Evolutionary conservation across 2,797 vertebrate species (phyloP).

Genomic region (Caiman crocodilus): DNA sequence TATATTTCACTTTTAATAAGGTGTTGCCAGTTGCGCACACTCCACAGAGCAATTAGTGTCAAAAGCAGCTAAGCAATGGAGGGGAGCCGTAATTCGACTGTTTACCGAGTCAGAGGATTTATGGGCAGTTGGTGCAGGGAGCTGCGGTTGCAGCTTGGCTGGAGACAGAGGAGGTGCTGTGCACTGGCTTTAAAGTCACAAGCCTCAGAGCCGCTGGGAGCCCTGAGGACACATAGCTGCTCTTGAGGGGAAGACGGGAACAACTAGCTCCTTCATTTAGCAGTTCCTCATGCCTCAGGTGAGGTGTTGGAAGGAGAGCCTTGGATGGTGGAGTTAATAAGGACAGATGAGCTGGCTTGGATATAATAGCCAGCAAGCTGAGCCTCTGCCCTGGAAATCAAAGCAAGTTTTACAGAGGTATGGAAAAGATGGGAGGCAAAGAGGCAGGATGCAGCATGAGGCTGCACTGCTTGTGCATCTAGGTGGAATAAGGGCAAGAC

Average conservation of each 20-base stretch:
- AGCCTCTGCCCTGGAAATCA: background rate
- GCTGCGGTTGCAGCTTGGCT: background rate
- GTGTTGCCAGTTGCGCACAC: slow-evolving; percentile 80
- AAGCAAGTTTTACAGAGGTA: background rate
- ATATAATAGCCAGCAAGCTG: fast-evolving
- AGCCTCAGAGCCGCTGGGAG: fast-evolving
- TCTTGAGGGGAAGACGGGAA: background rate
- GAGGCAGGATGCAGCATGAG: fast-evolving
- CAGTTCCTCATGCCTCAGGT: fast-evolving
- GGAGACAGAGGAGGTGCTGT: background rate
- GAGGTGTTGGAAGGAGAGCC: background rate
- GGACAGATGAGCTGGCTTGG: background rate
- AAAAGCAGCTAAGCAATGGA: slow-evolving; percentile 76
- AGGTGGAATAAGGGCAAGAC: background rate
- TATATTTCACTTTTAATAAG: slow-evolving; percentile 87
- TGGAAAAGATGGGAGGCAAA: background rate
- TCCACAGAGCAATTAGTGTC: slow-evolving; percentile 83
- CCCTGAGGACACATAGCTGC: fast-evolving
- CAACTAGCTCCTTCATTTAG: fast-evolving
- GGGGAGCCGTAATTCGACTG: slow-evolving; percentile 48
- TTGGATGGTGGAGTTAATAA: fast-evolving
- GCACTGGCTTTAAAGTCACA: background rate
- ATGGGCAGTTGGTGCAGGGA: slow-evolving; percentile 42
- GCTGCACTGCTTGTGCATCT: fast-evolving
- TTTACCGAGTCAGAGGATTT: slow-evolving; percentile 77